Percentiles rank a stretch among this genome's conserved stretches.
These are phyloP conservation scores for Dendropsophus ebraccatus DNA, from an alignment of 2,113 vertebrate species.

Conservation along the genomic window DNA sequence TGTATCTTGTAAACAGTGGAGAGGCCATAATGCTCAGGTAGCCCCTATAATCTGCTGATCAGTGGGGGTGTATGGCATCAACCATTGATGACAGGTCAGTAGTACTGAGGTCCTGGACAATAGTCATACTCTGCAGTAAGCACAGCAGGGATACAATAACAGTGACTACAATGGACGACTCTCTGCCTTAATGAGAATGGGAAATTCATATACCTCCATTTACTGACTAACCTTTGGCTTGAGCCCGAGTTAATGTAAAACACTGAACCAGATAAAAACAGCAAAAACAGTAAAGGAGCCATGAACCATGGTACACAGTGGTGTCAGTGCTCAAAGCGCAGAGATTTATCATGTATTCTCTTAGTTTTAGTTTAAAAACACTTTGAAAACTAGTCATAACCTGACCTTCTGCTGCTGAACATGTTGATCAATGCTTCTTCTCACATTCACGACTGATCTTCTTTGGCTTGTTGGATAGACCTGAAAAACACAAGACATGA, in stretches of 20 bases:
- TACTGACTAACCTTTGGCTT: neutral
- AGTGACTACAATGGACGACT: neutral
- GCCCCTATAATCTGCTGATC: too few relatives aligned
- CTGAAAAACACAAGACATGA: constrained; percentile 59
- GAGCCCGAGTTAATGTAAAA: neutral
- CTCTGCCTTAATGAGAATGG: neutral
- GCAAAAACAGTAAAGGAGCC: neutral
- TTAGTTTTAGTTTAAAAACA: neutral
- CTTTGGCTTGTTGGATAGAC: constrained; percentile 65
- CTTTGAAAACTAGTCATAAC: constrained; percentile 60
- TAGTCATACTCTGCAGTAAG: neutral
- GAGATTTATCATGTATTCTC: neutral
- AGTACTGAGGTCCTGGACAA: too few relatives aligned
- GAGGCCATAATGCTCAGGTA: too few relatives aligned
- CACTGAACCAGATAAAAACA: neutral
- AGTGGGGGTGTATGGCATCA: too few relatives aligned
- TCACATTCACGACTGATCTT: constrained; percentile 67
- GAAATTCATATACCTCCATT: neutral
- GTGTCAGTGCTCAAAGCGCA: neutral
- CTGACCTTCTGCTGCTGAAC: constrained; percentile 94
- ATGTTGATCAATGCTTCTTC: constrained; percentile 74
- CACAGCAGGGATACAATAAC: neutral
- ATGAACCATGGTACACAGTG: too few relatives aligned
- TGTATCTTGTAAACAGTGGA: too few relatives aligned
- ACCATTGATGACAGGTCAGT: too few relatives aligned